phyloP scores from a whole-genome alignment of 1,140 invertebrate genomes.

The Carcinoscorpius rotundicauda region DNA sequence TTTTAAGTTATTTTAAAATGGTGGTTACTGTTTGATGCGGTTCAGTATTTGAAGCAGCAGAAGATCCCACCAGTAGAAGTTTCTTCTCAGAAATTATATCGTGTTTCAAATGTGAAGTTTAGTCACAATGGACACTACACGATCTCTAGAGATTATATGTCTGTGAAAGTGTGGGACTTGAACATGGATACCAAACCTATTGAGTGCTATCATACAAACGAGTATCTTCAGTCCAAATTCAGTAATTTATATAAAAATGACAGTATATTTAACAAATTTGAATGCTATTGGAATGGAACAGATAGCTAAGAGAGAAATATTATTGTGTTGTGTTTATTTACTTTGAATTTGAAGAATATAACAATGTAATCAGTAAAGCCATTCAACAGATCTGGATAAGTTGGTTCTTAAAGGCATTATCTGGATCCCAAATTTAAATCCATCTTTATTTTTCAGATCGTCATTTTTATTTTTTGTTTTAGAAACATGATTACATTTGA shows the following conservation, averaged over 20 bases:
- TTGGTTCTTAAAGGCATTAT: no score
- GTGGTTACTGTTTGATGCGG: slow-evolving; percentile 21
- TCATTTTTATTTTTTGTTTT: no score
- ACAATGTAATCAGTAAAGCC: no score
- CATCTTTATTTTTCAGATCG: no score
- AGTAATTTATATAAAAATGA: slow-evolving; percentile 99
- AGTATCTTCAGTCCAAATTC: slow-evolving; percentile 94
- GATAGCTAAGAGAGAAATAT: slow-evolving; percentile 49
- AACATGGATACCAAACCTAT: slow-evolving; percentile 98
- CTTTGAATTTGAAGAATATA: no score
- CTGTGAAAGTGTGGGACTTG: slow-evolving; percentile 99
- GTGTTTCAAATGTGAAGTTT: slow-evolving; percentile 98
- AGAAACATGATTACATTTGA: no score
- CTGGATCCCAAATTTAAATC: no score
- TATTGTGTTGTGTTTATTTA: no score
- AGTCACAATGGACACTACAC: slow-evolving; percentile 97
- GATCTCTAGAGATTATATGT: slow-evolving; percentile 98
- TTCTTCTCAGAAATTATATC: slow-evolving; percentile 99
- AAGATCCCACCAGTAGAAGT: slow-evolving; percentile 89
- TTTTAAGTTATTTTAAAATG: slow-evolving; percentile 10
- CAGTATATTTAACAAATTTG: slow-evolving; percentile 99
- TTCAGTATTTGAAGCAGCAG: slow-evolving; percentile 92
- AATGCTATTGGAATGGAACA: slow-evolving; percentile 98
- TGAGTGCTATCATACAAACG: slow-evolving; percentile 97
- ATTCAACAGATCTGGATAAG: no score